phyloP scores from a whole-genome alignment of 2,888 invertebrate species.

The Habroteleia sp. region DNA sequence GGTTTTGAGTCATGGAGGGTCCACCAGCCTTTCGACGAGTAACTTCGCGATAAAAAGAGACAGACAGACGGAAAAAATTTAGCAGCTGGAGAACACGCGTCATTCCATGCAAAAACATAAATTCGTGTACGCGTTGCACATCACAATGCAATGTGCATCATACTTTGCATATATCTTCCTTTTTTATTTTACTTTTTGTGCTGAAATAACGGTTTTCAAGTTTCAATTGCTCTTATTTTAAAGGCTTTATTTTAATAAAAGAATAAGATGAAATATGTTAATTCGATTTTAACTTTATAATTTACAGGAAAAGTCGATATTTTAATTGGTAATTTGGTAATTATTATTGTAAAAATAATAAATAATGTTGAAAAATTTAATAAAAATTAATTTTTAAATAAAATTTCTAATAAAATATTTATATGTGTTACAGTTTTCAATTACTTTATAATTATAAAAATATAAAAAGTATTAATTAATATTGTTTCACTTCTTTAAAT shows the following conservation, averaged over 20 bases:
- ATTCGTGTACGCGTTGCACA: constrained; percentile 16
- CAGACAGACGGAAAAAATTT: constrained; percentile 45
- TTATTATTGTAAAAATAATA: too few species aligned
- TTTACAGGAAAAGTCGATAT: too few species aligned
- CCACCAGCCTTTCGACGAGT: constrained; percentile 40
- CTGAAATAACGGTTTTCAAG: constrained; percentile 7
- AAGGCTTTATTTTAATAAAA: neutral
- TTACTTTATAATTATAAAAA: too few species aligned
- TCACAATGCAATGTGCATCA: constrained; percentile 47
- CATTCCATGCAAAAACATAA: constrained; percentile 63
- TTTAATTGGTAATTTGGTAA: too few species aligned
- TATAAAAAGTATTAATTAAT: too few species aligned
- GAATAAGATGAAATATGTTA: too few species aligned
- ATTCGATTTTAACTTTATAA: too few species aligned
- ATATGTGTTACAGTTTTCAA: too few species aligned
- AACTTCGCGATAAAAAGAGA: constrained; percentile 43
- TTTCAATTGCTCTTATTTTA: neutral
- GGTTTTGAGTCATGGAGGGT: constrained; percentile 29
- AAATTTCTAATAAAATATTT: too few species aligned
- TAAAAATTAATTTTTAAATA: too few species aligned
- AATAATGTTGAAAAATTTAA: too few species aligned
- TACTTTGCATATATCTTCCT: constrained; percentile 16
- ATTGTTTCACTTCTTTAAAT: too few species aligned
- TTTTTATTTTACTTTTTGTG: constrained; percentile 11
- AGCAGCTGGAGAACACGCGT: constrained; percentile 80